A percentile compares a stretch with the other conserved stretches of the same genome.
Conservation (phyloP, 2,113 vertebrate species). For the Pogonocichla stellata region DNA sequence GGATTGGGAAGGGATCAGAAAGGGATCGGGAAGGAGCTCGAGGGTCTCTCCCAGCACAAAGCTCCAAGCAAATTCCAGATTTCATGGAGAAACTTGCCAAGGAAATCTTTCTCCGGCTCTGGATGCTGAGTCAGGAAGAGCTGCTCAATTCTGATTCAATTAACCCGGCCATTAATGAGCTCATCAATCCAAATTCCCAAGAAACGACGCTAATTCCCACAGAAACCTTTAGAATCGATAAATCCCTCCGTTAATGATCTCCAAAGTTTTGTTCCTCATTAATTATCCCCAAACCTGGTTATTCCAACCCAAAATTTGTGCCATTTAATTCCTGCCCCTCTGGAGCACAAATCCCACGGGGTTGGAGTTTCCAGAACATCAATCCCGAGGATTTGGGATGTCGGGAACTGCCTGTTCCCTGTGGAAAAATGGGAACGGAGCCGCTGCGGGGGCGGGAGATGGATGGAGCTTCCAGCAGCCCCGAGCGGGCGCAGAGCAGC, state of each 20-base stretch:
- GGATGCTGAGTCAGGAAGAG: not conserved
- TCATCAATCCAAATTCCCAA: not conserved
- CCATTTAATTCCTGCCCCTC: accelerated
- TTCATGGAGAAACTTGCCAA: not conserved
- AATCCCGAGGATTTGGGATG: not conserved
- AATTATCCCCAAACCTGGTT: not conserved
- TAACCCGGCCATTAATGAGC: not conserved
- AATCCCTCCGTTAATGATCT: accelerated
- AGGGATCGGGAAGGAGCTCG: not conserved
- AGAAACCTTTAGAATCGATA: not conserved
- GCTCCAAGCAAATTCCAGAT: not conserved
- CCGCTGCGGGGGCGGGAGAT: too few species aligned
- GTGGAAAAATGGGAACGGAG: not conserved
- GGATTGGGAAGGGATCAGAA: too few species aligned
- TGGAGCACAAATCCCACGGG: accelerated
- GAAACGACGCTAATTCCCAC: not conserved
- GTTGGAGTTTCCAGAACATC: not conserved
- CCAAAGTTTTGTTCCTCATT: not conserved
- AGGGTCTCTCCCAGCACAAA: not conserved
- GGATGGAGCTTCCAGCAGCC: too few species aligned
- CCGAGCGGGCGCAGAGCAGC: too few species aligned
- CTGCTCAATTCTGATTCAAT: not conserved
- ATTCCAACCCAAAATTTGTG: accelerated
- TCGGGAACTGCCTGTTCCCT: not conserved
- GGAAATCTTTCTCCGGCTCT: not conserved